Evolutionary conservation across 2,113 vertebrate genomes (phyloP).

Genomic region (Tetrao urogallus): DNA sequence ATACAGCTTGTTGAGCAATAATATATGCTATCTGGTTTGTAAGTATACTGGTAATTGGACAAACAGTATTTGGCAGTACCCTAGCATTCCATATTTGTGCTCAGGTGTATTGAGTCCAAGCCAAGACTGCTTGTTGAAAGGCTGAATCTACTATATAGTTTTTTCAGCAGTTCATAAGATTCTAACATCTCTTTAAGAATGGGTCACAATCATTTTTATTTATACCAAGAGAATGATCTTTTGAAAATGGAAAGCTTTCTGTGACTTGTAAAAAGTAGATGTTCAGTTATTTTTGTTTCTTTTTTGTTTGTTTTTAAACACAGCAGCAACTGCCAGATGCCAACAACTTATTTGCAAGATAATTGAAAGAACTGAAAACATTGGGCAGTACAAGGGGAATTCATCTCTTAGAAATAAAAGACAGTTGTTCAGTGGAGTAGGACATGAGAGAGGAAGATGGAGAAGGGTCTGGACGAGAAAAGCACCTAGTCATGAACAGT

Average conservation of each 20-base stretch:
- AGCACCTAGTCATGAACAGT: neutral
- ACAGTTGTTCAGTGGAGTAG: neutral
- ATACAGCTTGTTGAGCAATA: neutral
- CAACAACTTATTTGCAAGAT: neutral
- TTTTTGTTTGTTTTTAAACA: neutral
- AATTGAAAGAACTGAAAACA: neutral
- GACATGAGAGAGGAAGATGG: neutral
- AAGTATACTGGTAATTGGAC: neutral
- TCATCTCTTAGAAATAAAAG: neutral
- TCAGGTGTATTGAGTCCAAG: neutral
- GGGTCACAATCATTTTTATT: neutral
- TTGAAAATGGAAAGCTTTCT: neutral
- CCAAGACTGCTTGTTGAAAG: neutral
- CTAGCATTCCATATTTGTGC: neutral
- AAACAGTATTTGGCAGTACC: neutral
- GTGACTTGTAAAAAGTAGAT: neutral
- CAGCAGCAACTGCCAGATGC: neutral
- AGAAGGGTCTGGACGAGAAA: neutral
- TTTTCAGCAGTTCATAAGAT: slow-evolving; percentile 2
- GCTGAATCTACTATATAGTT: neutral
- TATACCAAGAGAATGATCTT: neutral
- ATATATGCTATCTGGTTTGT: neutral
- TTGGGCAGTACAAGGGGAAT: neutral
- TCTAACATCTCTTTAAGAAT: neutral
- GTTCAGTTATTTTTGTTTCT: neutral